Evolutionary conservation across 2,888 invertebrate species (phyloP), one percentile per base, ranked within the genome.

Genomic region (Leistus spinibarbis): DNA sequence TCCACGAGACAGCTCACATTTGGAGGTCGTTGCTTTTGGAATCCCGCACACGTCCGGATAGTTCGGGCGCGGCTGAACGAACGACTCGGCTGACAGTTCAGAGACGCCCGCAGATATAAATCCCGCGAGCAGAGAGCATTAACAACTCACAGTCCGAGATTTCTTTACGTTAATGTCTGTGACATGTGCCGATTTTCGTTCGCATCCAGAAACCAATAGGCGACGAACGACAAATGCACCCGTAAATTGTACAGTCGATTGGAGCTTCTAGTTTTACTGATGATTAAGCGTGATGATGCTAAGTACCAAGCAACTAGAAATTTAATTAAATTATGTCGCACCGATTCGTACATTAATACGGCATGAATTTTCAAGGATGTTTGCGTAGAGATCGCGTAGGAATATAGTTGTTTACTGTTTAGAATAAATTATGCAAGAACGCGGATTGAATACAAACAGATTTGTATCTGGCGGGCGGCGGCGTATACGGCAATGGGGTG

Each of bases 351-450:
- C 22, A 64, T 64, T 64, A 64, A 64, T 22, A 64, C 24, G 9
- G 24, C 64, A 64, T 64, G 24, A 64, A 64, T 64, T 23, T 57
- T 19, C 17, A 19, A 19, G 9, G 57, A 19, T 20, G 57, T 57
- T 57, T 20, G 20, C 17, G 17, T 9, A 20, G 17, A 57, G 57
- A 57, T 57, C 20, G 57, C 57, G 9, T 57, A 57, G 17, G 63
- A 22, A 64, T 64, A 24, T 60, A 24, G 27, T 64, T 27, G 64
- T 64, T 64, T 22, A 64, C 64, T 64, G 64, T 23, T 64, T 64
- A 64, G 64, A 64, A 64, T 64, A 64, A 64, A 64, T 64, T 23
- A 64, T 64, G 64, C 17, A 64, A 2, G 24, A 27, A 16, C 23
- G 16, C 23, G 22, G 64, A 64, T 64, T 20, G 23, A 64, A 27